Evolutionary conservation across 1,140 invertebrate genomes (phyloP).

Genomic region (Ceratina calcarata): DNA sequence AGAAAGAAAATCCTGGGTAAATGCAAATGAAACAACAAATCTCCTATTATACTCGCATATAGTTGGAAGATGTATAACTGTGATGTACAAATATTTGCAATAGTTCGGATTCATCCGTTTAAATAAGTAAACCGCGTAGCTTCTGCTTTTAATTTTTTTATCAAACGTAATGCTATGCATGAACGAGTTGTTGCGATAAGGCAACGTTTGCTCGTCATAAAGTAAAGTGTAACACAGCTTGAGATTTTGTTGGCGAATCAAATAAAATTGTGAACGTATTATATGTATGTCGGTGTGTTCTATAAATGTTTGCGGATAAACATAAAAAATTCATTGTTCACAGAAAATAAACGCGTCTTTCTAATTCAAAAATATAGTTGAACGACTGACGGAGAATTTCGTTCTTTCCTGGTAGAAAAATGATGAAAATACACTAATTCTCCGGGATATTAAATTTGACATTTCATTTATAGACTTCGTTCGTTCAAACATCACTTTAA

Average conservation of each 20-base stretch:
- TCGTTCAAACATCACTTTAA: too few relatives aligned
- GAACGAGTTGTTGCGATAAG: background rate
- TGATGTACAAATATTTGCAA: background rate
- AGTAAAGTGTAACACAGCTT: background rate
- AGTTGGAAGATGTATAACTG: background rate
- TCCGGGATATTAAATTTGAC: too few relatives aligned
- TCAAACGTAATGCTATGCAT: background rate
- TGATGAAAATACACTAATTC: too few relatives aligned
- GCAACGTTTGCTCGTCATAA: too few relatives aligned
- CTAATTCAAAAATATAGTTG: background rate
- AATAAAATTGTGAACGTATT: background rate
- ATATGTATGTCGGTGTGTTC: too few relatives aligned
- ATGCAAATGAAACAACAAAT: background rate
- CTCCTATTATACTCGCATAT: background rate
- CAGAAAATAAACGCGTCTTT: background rate
- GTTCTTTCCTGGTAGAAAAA: background rate
- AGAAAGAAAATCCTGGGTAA: background rate
- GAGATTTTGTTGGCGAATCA: background rate
- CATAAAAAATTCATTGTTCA: background rate
- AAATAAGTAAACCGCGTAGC: background rate
- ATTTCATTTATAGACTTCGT: too few relatives aligned
- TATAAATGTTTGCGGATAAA: background rate
- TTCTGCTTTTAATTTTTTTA: background rate
- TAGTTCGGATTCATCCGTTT: background rate
- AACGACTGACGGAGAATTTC: background rate